Conservation (phyloP, 2,113 vertebrate genomes). For the Lophius piscatorius region DNA sequence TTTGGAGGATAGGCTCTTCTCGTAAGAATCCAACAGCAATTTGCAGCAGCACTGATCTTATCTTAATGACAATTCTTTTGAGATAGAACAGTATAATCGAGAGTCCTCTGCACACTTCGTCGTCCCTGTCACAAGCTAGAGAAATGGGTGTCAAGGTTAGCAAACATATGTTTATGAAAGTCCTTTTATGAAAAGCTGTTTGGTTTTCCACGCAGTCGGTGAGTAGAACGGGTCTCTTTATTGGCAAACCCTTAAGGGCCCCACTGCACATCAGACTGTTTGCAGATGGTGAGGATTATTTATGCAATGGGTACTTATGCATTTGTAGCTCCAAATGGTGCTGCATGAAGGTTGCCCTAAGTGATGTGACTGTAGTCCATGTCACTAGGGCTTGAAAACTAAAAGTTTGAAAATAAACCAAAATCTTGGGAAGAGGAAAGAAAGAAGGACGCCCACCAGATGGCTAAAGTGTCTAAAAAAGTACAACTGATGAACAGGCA, state of each 20-base stretch:
- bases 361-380: neutral
- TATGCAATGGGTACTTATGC: too few relatives aligned
- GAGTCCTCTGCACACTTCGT: conserved; percentile 13
- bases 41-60: conserved; percentile 10
- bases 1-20: conserved; percentile 16
- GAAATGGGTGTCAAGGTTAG: neutral
- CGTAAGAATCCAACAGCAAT: conserved; percentile 8
- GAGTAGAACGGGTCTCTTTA: neutral
- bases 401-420: too few relatives aligned
- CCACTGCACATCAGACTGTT: neutral
- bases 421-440: too few relatives aligned
- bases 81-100: neutral
- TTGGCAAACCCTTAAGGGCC: neutral
- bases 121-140: neutral
- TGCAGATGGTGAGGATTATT: neutral
- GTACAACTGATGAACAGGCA: too few relatives aligned
- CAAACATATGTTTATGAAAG: neutral
- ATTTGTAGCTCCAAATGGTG: neutral
- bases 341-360: neutral
- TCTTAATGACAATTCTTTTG: conserved; percentile 30
- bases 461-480: too few relatives aligned
- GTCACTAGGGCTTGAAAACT: neutral
- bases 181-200: neutral
- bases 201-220: neutral
- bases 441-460: too few relatives aligned